phyloP scores from a whole-genome alignment of 1,140 invertebrate genomes.

The Heliconius nattereri region DNA sequence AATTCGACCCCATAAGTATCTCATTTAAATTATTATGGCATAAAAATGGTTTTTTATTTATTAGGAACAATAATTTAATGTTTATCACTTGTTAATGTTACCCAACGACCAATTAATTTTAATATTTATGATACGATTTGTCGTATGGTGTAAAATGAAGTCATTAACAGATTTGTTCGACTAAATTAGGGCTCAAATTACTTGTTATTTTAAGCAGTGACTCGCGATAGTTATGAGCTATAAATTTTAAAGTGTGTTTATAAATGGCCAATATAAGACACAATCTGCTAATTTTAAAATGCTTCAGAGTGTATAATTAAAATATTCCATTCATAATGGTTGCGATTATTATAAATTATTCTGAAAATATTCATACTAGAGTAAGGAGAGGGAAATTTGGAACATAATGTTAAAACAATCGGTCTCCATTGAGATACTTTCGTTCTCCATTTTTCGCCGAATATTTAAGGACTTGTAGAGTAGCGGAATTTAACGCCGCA shows the following conservation, averaged over 20 bases:
- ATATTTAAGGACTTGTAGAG: no score
- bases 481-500: no score
- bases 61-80: not conserved
- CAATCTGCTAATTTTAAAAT: not conserved
- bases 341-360: not conserved
- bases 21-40: not conserved
- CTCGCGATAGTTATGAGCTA: not conserved
- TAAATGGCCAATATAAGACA: conserved; percentile 4
- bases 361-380: no score
- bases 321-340: conserved; percentile 1
- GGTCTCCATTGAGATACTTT: no score
- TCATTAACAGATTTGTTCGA: conserved; percentile 7
- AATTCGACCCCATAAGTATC: no score
- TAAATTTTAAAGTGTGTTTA: not conserved
- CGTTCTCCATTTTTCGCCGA: no score
- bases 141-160: not conserved
- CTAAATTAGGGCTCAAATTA: conserved; percentile 5
- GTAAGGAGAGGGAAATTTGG: no score
- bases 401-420: no score
- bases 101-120: not conserved
- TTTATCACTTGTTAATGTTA: not conserved
- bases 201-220: conserved; percentile 9
- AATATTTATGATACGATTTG: not conserved
- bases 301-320: not conserved
- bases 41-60: not conserved